A percentile compares a stretch with the other conserved stretches of the same genome.
These are phyloP conservation scores for Galerucella calmariensis DNA, from an alignment of 2,888 invertebrate genomes.

Conservation along the genomic window DNA sequence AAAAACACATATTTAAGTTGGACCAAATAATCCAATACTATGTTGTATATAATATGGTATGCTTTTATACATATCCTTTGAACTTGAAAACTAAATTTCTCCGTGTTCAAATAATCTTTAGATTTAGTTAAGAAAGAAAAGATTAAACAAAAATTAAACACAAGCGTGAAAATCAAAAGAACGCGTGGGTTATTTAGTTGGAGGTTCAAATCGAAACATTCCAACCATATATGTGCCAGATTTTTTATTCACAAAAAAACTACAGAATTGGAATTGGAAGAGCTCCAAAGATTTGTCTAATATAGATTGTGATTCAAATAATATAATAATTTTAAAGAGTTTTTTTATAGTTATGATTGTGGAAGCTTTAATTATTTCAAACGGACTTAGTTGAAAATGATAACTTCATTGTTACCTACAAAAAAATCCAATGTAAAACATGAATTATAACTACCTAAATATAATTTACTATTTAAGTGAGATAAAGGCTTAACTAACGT, in stretches of 20 bases:
- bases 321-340: background rate
- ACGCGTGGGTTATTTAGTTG: conserved; percentile 44
- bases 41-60: conserved; percentile 61
- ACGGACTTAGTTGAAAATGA: no score
- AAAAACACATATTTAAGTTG: conserved; percentile 61
- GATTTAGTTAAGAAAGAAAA: conserved; percentile 38
- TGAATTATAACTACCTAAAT: no score
- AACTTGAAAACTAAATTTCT: conserved; percentile 50
- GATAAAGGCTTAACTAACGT: no score
- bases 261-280: conserved; percentile 57
- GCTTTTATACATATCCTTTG: conserved; percentile 63
- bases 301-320: conserved; percentile 44
- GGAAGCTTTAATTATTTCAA: background rate
- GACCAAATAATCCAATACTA: conserved; percentile 60
- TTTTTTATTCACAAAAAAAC: conserved; percentile 67
- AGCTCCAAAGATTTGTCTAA: conserved; percentile 54
- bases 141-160: conserved; percentile 10
- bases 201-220: conserved; percentile 66
- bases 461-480: no score
- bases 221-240: conserved; percentile 75
- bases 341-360: background rate
- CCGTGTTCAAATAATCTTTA: conserved; percentile 43
- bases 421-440: no score
- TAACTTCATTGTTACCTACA: no score
- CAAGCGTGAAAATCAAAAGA: conserved; percentile 48